phyloP scores from a whole-genome alignment of 2,113 vertebrate species.

The Nibea albiflora region DNA sequence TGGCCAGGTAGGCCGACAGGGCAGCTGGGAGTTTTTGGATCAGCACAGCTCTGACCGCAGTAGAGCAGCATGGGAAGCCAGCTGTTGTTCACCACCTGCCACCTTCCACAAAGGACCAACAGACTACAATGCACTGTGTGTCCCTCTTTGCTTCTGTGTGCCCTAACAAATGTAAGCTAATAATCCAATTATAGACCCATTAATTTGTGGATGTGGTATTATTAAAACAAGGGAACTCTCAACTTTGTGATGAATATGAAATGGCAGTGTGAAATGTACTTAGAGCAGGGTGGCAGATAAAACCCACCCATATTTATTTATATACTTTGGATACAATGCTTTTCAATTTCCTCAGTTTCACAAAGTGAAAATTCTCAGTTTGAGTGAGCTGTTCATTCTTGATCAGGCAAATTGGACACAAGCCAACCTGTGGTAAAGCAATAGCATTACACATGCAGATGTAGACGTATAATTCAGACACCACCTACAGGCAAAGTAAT shows the following conservation, averaged over 20 bases:
- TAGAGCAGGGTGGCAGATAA: background rate
- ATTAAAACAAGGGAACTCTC: background rate
- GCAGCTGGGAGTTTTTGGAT: constrained; percentile 52
- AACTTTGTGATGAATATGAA: constrained; percentile 34
- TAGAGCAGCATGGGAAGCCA: constrained; percentile 57
- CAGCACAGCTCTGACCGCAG: constrained; percentile 49
- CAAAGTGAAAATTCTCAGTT: background rate
- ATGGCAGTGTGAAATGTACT: constrained; percentile 23
- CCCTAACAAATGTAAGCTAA: constrained; percentile 70
- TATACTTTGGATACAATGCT: background rate
- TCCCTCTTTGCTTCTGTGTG: constrained; percentile 29
- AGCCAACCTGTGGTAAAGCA: background rate
- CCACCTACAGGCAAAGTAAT: background rate
- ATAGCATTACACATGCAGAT: background rate
- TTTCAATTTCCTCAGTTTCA: background rate
- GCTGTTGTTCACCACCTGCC: constrained; percentile 77
- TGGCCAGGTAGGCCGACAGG: constrained; percentile 29
- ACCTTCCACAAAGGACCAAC: constrained; percentile 50
- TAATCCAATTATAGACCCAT: constrained; percentile 58
- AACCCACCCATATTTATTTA: background rate
- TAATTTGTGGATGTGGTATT: constrained; percentile 17
- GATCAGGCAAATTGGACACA: background rate
- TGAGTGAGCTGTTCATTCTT: background rate
- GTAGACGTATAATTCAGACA: background rate
- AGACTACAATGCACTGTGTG: constrained; percentile 32